Evolutionary conservation across 2,113 vertebrate genomes (phyloP).

Genomic region (Labeo catla): DNA sequence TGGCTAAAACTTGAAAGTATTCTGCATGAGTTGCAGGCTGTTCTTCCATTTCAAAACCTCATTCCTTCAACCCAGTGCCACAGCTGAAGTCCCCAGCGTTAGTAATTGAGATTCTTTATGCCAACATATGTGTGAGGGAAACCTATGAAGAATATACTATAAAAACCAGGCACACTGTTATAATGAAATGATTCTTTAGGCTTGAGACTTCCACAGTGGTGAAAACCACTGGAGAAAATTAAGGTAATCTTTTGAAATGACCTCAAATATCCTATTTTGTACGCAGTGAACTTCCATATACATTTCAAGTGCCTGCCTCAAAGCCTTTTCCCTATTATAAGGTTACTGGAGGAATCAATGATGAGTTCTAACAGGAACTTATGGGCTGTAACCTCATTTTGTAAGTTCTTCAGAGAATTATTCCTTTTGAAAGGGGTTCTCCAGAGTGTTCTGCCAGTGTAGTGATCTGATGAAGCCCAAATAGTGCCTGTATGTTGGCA

Average conservation of each 20-base stretch:
- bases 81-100: not conserved
- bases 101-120: not conserved
- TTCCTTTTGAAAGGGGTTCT: not conserved
- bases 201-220: not conserved
- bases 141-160: not conserved
- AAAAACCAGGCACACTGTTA: not conserved
- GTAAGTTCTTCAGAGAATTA: not conserved
- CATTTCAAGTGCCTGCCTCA: constrained; percentile 2
- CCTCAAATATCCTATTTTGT: not conserved
- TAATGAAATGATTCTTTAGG: not conserved
- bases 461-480: not conserved
- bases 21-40: constrained; percentile 38
- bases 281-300: not conserved
- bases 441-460: not conserved
- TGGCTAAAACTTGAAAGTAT: constrained; percentile 41
- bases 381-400: not conserved
- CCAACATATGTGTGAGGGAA: not conserved
- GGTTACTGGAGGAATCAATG: not conserved
- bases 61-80: constrained; percentile 13
- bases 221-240: not conserved
- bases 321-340: not conserved
- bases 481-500: not conserved
- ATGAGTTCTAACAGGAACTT: not conserved
- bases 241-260: not conserved
- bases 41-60: constrained; percentile 28